phyloP scores from a whole-genome alignment of 2,888 invertebrate species.

The Cryptocheilus praepositus region DNA sequence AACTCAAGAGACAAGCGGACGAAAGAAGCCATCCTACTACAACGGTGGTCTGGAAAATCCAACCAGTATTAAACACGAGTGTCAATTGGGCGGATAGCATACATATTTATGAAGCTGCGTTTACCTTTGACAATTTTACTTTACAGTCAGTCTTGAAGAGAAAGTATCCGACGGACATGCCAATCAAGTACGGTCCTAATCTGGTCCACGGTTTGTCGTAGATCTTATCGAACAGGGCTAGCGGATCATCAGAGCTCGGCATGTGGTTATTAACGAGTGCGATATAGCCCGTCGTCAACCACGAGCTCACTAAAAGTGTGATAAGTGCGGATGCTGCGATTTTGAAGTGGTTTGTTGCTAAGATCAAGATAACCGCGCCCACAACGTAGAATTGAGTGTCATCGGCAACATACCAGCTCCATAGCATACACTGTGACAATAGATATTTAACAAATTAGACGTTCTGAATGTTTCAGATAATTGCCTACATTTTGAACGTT shows the following conservation, averaged over 20 bases:
- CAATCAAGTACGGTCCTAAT: slow-evolving; percentile 88
- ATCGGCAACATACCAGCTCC: slow-evolving; percentile 94
- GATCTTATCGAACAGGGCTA: slow-evolving; percentile 90
- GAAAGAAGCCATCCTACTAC: slow-evolving; percentile 84
- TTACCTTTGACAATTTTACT: slow-evolving; percentile 83
- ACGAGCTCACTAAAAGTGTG: slow-evolving; percentile 84
- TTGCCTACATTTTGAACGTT: no score
- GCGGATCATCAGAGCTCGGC: slow-evolving; percentile 86
- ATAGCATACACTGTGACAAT: slow-evolving; percentile 86
- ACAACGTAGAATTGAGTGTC: slow-evolving; percentile 92
- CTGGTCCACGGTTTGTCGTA: slow-evolving; percentile 94
- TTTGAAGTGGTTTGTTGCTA: slow-evolving; percentile 89
- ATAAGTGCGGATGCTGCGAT: slow-evolving; percentile 81
- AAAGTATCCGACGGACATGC: slow-evolving; percentile 90
- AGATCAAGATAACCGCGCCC: slow-evolving; percentile 86
- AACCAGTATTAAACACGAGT: neutral
- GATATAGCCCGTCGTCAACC: slow-evolving; percentile 87
- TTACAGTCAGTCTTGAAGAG: slow-evolving; percentile 88
- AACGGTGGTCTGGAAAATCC: slow-evolving; percentile 79
- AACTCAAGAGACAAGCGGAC: slow-evolving; percentile 80
- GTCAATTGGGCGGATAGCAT: neutral
- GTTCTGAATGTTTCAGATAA: neutral
- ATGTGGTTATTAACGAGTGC: slow-evolving; percentile 87
- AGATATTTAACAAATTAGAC: slow-evolving; percentile 1
- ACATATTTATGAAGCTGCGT: neutral